Evolutionary conservation across 2,797 vertebrate species (phyloP), one percentile per base, ranked within the genome.

Genomic region (Tauraco hartlaubi): DNA sequence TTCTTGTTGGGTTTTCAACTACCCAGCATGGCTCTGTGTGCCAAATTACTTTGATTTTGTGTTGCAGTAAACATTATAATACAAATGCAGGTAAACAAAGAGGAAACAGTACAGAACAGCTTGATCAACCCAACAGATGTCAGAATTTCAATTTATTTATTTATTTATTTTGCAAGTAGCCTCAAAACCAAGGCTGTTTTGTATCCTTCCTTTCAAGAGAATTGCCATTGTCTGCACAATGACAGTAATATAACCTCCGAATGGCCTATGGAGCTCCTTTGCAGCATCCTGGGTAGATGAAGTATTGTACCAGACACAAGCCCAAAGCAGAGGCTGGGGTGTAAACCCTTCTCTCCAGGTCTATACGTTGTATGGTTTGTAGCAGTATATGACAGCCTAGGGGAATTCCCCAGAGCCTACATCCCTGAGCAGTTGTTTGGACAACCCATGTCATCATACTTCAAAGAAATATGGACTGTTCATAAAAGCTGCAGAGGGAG

Each of bases 151-250:
- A 5, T 13, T 58, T 33, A 15, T 31, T 37, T 23, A 3, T 18
- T 28, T 31, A 26, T 33, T 25, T 16, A 7, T 37, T 69, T 69
- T 69, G 5, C n/a, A 51, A 52, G 21, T 4, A 6, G 15, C 28
- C 21, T 62, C 29, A 56, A 56, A 44, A 43, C 48, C 17, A 52
- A 51, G 12, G 29, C 6, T 61, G 33, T 62, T 48, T 35, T 8
- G 1, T 12, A 62, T 43, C 48, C 11, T 89, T n/a, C 14, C 29
- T 55, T 49, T 66, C 33, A n/a, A 66, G 10, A 41, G 18, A 64
- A 55, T 35, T 79, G 48, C 4, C 0, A 1, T 54, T 79, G 29
- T 37, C 41, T 12, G 9, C 22, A 56, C 3, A 31, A 31, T 0
- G 0, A 41, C 31, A 52, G 19, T 59, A 41, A 48, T 29, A 51